A percentile compares a stretch with the other conserved stretches of the same genome.
Conservation (phyloP, 2,888 invertebrate genomes). For the Eledona agricola region DNA sequence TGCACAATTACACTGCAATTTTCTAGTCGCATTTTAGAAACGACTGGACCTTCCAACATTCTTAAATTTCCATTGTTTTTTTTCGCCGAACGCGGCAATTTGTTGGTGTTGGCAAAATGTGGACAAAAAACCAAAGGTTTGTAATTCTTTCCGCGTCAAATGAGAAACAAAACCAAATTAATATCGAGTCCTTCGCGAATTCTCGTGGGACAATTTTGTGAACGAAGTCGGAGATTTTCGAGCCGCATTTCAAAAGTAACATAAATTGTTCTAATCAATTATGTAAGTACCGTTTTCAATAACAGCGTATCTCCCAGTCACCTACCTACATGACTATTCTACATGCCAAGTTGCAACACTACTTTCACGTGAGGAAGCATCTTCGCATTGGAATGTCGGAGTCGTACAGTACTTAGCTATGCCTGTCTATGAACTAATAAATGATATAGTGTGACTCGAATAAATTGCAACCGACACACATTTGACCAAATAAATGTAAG, state of each 20-base stretch:
- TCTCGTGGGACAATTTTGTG: conserved; percentile 35
- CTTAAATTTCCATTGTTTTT: conserved; percentile 10
- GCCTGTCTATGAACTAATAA: conserved; percentile 48
- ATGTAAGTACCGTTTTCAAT: conserved; percentile 45
- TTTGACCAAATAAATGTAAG: conserved; percentile 10
- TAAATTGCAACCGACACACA: conserved; percentile 50
- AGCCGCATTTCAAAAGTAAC: too few species aligned
- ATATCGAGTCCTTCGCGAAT: conserved; percentile 10
- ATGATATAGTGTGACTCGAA: conserved; percentile 43
- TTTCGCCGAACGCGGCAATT: conserved; percentile 13
- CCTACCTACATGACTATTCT: conserved; percentile 51
- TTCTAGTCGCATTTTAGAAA: conserved; percentile 21
- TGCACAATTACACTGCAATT: conserved; percentile 35
- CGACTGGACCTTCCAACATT: conserved; percentile 20
- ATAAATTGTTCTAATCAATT: conserved; percentile 42
- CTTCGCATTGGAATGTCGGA: conserved; percentile 57
- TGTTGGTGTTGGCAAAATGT: conserved; percentile 14
- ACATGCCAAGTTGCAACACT: conserved; percentile 57
- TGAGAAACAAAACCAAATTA: conserved; percentile 23
- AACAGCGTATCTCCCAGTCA: conserved; percentile 46
- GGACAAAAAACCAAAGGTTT: conserved; percentile 20
- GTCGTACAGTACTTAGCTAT: conserved; percentile 47
- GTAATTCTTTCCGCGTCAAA: conserved; percentile 32
- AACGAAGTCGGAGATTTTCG: conserved; percentile 1
- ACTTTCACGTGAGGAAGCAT: conserved; percentile 61